Percentiles rank a stretch among this genome's conserved stretches.
These are phyloP conservation scores for Botia almorhae DNA, from an alignment of 2,797 vertebrate species.

Conservation along the genomic window DNA sequence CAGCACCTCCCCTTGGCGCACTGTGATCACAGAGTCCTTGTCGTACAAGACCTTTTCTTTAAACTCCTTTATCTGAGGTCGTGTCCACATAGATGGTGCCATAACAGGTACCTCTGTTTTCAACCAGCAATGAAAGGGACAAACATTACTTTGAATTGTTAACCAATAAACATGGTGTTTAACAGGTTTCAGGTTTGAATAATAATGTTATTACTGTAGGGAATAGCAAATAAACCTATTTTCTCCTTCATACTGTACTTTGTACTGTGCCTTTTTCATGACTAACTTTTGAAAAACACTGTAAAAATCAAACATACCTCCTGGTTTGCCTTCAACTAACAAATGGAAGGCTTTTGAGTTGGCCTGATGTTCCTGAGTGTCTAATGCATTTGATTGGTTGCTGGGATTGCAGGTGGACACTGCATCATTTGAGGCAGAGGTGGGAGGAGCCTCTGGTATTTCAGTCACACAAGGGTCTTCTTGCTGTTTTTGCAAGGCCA, in stretches of 20 bases:
- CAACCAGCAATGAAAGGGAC: not conserved
- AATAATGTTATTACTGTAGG: not conserved
- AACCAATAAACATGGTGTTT: not conserved
- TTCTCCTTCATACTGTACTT: no score
- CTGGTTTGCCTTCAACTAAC: conserved; percentile 33
- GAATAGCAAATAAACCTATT: no score
- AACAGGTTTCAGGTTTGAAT: not conserved
- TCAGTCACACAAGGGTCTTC: conserved; percentile 64
- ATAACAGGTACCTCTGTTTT: conserved; percentile 38
- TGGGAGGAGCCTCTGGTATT: not conserved
- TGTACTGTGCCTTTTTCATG: no score
- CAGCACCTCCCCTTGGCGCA: conserved; percentile 97
- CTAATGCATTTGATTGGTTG: conserved; percentile 25
- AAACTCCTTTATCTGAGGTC: conserved; percentile 96
- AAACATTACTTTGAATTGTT: no score
- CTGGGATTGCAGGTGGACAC: conserved; percentile 61
- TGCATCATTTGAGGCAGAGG: not conserved
- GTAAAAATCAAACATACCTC: conserved; percentile 33
- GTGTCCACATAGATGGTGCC: conserved; percentile 97
- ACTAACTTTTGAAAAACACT: no score
- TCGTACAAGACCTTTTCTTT: conserved; percentile 97
- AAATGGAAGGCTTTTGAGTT: conserved; percentile 34
- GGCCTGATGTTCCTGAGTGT: not conserved
- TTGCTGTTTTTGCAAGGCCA: conserved; percentile 90
- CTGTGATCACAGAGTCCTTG: conserved; percentile 95